Evolutionary conservation across 2,888 invertebrate species (phyloP), one percentile per base, ranked within the genome.

Genomic region (Mycalesis mineus): DNA sequence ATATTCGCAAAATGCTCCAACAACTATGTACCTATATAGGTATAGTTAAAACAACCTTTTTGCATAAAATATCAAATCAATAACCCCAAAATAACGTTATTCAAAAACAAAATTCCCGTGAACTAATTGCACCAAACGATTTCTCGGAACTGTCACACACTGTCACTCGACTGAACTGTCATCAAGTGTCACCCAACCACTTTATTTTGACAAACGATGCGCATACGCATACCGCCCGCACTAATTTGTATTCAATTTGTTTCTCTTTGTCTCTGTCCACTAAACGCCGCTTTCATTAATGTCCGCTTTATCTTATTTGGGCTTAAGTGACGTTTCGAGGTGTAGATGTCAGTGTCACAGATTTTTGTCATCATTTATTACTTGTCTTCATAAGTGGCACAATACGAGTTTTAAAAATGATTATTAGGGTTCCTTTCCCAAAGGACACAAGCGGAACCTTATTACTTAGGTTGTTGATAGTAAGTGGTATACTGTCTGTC

Each of bases 121-220:
- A 36, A 36, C 22, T 15, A 50, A 55, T 41, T 54, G 39, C 22
- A 28, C 11, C 3, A 15, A 40, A 44, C 49, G 41, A 61, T 49
- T 48, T 51, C 13, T 55, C 55, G 36, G 44, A 44, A 14, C 28
- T 58, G 51, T 55, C 58, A 51, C 31, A 1, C 40, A 11, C 17
- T 55, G 58, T 57, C 62, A 54, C 60, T 60, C 28, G 33, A 41
- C 41, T 48, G 59, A 62, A 62, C 61, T 62, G 56, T 60, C 62
- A 39, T 36, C 40, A 55, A 47, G 48, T 48, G 66, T 65, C 62
- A 58, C 57, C 50, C 56, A 58, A 63, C 65, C 70, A 72, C 67
- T 73, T 72, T 64, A 65, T 62, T 64, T 53, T 72, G 73, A 75
- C 72, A 74, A 74, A 75, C 65, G 74, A 70, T 66, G 55, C 59